Evolutionary conservation across 2,888 invertebrate genomes (phyloP), one percentile per base, ranked within the genome.

Genomic region (Vesta saturnalis): DNA sequence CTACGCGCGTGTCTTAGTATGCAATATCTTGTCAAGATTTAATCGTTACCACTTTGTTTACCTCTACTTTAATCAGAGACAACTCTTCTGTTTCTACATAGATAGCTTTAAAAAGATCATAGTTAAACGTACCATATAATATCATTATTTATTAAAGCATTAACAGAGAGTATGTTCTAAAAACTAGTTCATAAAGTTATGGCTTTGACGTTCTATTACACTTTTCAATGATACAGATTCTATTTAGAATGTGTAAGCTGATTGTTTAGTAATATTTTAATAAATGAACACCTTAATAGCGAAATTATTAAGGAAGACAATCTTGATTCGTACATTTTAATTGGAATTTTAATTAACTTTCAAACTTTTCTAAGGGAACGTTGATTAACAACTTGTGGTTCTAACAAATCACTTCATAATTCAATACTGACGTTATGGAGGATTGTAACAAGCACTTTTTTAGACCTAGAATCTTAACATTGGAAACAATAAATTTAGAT

Each of bases 1-100:
- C 66, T 64, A 70, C 69, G 61, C 46, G 54, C 22, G 64, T 60
- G 63, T 65, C 55, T 55, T 56, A 52, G 16, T 54, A 54, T 21
- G 54, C 39, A 49, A 64, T 61, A 60, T 69, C 63, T 64, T 46
- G 60, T 54, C 14, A 52, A 59, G 64, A 71, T 71, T 69, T 66
- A 69, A 71, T 64, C 64, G 69, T 71, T 71, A 71, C 66, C 63
- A 68, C 65, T 63, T 35, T 71, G 62, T 67, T 60, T 58, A 35
- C 60, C 60, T 62, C 55, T 55, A 58, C 49, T 65, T 52, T 61
- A 62, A 54, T 57, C 64, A 64, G 46, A 61, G 52, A 62, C 60
- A 59, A 35, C 39, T 43, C 49, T 35, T 67, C 65, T 67, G 55
- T 64, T 39, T 39, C 39, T 39, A 39, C 3, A 23, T 5, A 39